phyloP scores from a whole-genome alignment of 2,888 invertebrate genomes.

The Zootermopsis nevadensis region DNA sequence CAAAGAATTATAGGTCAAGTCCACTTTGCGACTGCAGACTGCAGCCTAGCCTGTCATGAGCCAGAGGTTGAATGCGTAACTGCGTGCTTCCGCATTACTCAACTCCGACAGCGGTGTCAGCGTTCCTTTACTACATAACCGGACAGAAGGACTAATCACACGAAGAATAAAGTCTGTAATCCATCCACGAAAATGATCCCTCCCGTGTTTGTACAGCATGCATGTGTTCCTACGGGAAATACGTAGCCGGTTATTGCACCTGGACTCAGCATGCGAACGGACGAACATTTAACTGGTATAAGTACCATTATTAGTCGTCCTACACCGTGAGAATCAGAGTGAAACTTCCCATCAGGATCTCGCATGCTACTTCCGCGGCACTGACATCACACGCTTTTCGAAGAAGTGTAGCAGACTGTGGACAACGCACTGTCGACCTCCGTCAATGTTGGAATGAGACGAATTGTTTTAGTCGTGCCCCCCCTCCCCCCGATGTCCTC shows the following conservation, averaged over 20 bases:
- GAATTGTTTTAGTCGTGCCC: too few species aligned
- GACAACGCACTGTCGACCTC: too few species aligned
- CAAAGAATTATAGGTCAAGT: too few species aligned
- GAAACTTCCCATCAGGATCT: not conserved
- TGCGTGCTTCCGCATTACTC: not conserved
- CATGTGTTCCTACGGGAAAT: not conserved
- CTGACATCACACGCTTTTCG: not conserved
- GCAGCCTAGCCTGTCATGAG: too few species aligned
- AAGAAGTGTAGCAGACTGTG: too few species aligned
- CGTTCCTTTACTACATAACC: not conserved
- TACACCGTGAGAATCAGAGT: not conserved
- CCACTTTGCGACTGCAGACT: too few species aligned
- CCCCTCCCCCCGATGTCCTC: too few species aligned
- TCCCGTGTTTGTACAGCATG: not conserved
- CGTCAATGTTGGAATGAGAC: too few species aligned
- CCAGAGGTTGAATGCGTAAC: too few species aligned
- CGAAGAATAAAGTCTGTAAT: not conserved
- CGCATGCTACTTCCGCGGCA: not conserved
- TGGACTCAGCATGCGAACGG: not conserved
- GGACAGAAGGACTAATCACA: not conserved
- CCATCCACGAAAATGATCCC: not conserved
- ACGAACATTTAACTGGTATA: too few species aligned
- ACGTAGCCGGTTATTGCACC: conserved; percentile 2
- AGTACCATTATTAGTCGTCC: not conserved
- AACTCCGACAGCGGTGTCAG: not conserved